Evolutionary conservation across 1,140 invertebrate genomes (phyloP).

Genomic region (Bacillus rossius): DNA sequence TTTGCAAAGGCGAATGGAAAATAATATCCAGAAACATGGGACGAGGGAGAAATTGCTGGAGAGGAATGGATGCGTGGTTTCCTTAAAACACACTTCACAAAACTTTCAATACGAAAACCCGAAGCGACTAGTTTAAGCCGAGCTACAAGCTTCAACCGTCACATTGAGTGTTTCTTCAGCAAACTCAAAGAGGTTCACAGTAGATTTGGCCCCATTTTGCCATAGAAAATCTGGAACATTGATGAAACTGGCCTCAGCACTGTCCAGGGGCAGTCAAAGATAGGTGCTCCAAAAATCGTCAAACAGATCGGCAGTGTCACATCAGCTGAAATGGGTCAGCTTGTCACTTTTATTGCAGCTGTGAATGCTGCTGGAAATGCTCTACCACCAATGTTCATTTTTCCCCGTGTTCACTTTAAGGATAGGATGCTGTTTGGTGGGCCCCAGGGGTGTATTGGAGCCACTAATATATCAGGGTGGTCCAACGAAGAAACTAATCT

Average conservation of each 20-base stretch:
- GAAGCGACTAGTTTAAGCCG: conserved; percentile 32
- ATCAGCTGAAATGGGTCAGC: conserved; percentile 31
- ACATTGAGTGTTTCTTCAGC: conserved; percentile 24
- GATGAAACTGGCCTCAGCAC: conserved; percentile 38
- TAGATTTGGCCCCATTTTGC: background rate
- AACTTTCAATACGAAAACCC: conserved; percentile 23
- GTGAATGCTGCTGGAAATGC: conserved; percentile 36
- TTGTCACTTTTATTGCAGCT: conserved; percentile 26
- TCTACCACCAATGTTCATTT: conserved; percentile 38
- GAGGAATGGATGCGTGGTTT: background rate
- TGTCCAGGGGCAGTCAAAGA: conserved; percentile 32
- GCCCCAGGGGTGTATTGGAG: conserved; percentile 10
- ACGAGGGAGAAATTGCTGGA: background rate
- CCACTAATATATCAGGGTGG: conserved; percentile 18
- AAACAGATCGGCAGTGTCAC: conserved; percentile 35
- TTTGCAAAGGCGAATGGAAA: too few relatives aligned
- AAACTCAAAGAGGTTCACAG: background rate
- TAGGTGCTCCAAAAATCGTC: conserved; percentile 29
- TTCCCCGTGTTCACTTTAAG: conserved; percentile 34
- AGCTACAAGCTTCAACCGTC: conserved; percentile 31
- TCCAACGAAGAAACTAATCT: conserved; percentile 11
- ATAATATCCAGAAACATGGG: too few relatives aligned
- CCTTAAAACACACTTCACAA: background rate
- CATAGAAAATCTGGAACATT: conserved; percentile 20
- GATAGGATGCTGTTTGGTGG: conserved; percentile 26